Evolutionary conservation across 2,797 vertebrate genomes (phyloP).

Genomic region (Dallia pectoralis): DNA sequence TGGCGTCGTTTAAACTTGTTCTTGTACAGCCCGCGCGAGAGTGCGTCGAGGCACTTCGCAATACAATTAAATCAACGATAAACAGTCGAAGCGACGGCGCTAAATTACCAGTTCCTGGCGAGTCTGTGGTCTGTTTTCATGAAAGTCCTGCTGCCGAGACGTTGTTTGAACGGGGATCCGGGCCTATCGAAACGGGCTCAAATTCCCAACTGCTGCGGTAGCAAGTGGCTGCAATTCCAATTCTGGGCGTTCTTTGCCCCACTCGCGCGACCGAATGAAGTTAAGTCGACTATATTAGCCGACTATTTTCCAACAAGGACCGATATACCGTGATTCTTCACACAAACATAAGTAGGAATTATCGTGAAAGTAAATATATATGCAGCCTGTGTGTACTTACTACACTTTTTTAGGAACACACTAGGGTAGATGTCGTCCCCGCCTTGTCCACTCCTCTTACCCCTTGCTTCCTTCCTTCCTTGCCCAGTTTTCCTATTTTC

Average conservation of each 20-base stretch:
- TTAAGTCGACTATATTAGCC: background rate
- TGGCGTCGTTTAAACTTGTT: background rate
- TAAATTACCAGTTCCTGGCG: slow-evolving; percentile 46
- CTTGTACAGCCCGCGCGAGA: no score
- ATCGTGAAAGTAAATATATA: slow-evolving; percentile 9
- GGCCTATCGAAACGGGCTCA: slow-evolving; percentile 4
- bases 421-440: slow-evolving; percentile 53
- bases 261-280: background rate
- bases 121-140: slow-evolving; percentile 46
- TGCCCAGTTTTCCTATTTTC: slow-evolving; percentile 42
- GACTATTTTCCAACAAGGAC: background rate
- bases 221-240: slow-evolving; percentile 5
- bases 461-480: slow-evolving; percentile 61
- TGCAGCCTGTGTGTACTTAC: slow-evolving; percentile 35
- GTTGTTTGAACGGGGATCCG: slow-evolving; percentile 17
- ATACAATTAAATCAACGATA: background rate
- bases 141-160: background rate
- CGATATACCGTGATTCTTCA: background rate
- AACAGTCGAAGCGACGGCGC: background rate
- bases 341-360: background rate
- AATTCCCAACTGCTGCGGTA: background rate
- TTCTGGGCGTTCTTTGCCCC: slow-evolving; percentile 5
- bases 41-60: background rate
- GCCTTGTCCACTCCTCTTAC: slow-evolving; percentile 69
- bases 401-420: slow-evolving; percentile 60